phyloP scores from a whole-genome alignment of 1,140 invertebrate species.

The Yoshiicerus persimilis region DNA sequence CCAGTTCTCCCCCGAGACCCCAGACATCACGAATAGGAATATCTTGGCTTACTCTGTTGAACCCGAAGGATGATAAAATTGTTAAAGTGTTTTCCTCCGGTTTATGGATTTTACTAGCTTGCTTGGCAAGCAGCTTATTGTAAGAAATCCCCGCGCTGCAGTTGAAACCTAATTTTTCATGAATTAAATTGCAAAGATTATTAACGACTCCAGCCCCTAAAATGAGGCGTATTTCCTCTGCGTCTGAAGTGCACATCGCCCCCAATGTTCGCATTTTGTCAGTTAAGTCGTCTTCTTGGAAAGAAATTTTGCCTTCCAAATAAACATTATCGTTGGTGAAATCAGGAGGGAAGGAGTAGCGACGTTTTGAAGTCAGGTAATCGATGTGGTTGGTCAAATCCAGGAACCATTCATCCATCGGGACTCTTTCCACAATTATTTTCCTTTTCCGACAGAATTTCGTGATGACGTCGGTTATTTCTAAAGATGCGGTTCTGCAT shows the following conservation, averaged over 20 bases:
- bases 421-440: not conserved
- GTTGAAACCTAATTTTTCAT: not conserved
- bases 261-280: not conserved
- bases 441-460: not conserved
- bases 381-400: not conserved
- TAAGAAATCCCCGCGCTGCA: not conserved
- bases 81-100: not conserved
- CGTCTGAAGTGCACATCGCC: not conserved
- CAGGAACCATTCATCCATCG: not conserved
- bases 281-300: not conserved
- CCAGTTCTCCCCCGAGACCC: not conserved
- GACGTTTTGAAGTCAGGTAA: not conserved
- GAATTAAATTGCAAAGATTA: not conserved
- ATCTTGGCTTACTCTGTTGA: not conserved
- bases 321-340: not conserved
- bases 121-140: not conserved
- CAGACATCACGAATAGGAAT: not conserved
- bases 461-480: not conserved
- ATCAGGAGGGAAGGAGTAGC: not conserved
- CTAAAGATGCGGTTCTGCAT: not conserved
- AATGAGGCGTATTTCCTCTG: not conserved
- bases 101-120: not conserved
- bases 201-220: not conserved
- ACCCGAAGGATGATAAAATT: not conserved
- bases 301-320: not conserved